Conservation (phyloP, 2,113 vertebrate genomes). For the Felis chaus region DNA sequence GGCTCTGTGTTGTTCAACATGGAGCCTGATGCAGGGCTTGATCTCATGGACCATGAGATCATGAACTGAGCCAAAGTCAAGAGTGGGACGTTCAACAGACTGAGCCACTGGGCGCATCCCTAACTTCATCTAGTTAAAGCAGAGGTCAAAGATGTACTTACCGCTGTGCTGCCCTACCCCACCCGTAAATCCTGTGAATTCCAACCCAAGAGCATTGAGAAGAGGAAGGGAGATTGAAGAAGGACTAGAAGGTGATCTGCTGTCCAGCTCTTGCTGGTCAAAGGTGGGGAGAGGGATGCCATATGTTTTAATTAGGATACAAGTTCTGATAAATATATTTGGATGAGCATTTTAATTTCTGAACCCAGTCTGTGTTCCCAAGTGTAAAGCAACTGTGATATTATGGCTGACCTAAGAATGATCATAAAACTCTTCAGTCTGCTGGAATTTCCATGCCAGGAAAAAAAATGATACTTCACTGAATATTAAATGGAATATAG, state of each 20-base stretch:
- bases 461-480: background rate
- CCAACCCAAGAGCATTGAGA: background rate
- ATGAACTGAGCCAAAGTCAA: no score
- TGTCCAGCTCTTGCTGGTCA: background rate
- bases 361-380: background rate
- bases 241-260: background rate
- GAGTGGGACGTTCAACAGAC: no score
- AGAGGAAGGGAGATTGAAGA: no score
- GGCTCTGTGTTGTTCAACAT: no score
- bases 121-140: background rate
- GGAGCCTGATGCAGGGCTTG: no score
- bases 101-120: no score
- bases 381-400: background rate
- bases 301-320: background rate
- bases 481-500: background rate
- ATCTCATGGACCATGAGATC: no score
- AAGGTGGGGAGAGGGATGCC: background rate
- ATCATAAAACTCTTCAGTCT: background rate
- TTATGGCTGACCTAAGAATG: background rate
- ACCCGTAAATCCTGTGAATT: background rate
- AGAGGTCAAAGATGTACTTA: background rate
- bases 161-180: rapidly evolving
- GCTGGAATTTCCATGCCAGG: background rate
- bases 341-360: background rate
- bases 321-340: background rate